These are phyloP conservation scores for Cheilosia soror DNA, from an alignment of 2,888 invertebrate genomes.

Conservation along the genomic window DNA sequence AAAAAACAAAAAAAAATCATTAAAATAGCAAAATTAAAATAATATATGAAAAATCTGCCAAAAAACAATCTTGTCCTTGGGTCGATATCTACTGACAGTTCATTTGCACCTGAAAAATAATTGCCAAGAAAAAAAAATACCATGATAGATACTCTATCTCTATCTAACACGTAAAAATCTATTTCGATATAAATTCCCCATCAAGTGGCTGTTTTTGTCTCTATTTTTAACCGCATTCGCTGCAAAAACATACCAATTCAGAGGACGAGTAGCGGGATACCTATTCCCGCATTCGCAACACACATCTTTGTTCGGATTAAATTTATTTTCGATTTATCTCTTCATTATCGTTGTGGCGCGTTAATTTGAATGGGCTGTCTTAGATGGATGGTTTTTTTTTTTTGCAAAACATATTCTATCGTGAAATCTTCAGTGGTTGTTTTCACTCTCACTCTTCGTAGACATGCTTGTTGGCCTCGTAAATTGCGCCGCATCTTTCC, in stretches of 20 bases:
- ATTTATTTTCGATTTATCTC: not conserved
- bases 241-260: not conserved
- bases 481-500: not conserved
- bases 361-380: not conserved
- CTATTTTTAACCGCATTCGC: not conserved
- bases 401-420: not conserved
- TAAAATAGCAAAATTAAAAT: no score
- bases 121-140: no score
- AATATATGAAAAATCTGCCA: no score
- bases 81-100: no score
- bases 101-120: not conserved
- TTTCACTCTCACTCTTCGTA: not conserved
- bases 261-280: no score
- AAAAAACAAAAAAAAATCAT: no score
- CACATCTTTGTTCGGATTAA: not conserved
- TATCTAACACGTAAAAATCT: not conserved
- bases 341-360: not conserved
- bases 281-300: not conserved
- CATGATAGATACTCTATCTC: no score
- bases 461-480: no score
- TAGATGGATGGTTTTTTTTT: not conserved
- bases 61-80: no score
- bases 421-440: not conserved
- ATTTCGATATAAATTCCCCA: not conserved
- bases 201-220: constrained; percentile 1